Conservation (phyloP, 2,888 invertebrate genomes). For the Drosophila demipolita region DNA sequence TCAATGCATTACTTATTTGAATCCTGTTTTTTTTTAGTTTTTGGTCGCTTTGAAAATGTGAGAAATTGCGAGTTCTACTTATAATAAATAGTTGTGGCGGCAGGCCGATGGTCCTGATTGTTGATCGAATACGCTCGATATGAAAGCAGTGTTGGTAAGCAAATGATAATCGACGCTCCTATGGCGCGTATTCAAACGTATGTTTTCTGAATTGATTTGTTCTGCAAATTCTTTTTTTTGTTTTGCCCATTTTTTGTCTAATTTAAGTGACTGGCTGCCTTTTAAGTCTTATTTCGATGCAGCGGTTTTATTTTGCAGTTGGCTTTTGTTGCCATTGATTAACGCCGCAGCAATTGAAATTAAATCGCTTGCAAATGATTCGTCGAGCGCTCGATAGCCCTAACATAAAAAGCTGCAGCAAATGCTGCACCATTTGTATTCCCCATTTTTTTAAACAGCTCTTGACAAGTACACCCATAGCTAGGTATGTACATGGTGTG, state of each 20-base stretch:
- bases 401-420: conserved; percentile 17
- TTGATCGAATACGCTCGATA: conserved; percentile 32
- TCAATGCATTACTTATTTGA: neutral
- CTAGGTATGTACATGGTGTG: conserved; percentile 45
- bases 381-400: conserved; percentile 27
- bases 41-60: neutral
- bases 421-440: conserved; percentile 56
- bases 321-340: conserved; percentile 69
- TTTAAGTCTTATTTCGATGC: conserved; percentile 8
- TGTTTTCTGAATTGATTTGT: neutral
- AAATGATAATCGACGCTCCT: rapidly evolving
- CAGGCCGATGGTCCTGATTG: conserved; percentile 1
- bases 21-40: neutral
- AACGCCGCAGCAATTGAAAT: conserved; percentile 78
- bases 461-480: conserved; percentile 21
- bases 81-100: conserved; percentile 25
- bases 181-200: conserved; percentile 36
- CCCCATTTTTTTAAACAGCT: conserved; percentile 34
- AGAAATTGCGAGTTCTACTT: conserved; percentile 7
- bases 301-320: conserved; percentile 10
- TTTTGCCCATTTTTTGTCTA: conserved; percentile 2
- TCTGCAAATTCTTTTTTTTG: neutral
- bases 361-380: conserved; percentile 78
- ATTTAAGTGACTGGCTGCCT: conserved; percentile 12
- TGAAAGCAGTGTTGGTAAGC: conserved; percentile 25